Base-by-base conservation (phyloP, 2,113 vertebrate genomes). In the Orientallactaga bullata region DNA sequence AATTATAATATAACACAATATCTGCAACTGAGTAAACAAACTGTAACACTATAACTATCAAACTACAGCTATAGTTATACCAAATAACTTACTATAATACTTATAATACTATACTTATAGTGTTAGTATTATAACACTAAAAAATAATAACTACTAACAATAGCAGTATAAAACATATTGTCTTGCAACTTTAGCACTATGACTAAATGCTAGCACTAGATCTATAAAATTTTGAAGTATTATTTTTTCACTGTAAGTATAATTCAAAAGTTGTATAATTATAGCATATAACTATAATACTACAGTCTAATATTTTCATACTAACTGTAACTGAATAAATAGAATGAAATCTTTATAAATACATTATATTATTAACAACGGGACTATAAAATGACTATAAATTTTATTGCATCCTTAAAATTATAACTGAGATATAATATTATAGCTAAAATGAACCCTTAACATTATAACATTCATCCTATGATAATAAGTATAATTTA, bases 231-330 rank as follows among this genome's bases (percentile, higher is more conserved):
- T 71, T 76, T 58, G 5, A 86, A 73, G 10, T 35, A 15, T 68
- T 80, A 85, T 8, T 84, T 37, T 58, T 55, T 37, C 15, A 73
- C 15, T 47, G 42, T 51, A 90, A 86, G 77, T 92, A 90, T 30
- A 93, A 37, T 69, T 73, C 26, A 85, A 58, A 24, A 21, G 28
- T 15, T 78, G 26, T 78, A 88, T 73, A 15, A 93, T 28, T 23
- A 79, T 58, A 61, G n/a, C 3, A 39, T 51, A 84, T 51, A 90
- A 92, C 10, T 71, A 37, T 65, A 82, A 78, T 69, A 42, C 0
- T 73, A 79, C 78, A 61, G 1, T n/a, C n/a, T 85, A 93, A 88
- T 3, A 72, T 15, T 93, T 35, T 88, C 80, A 73, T n/a, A 84
- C 23, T 85, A 91, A 63, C 15, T 11, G 39, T 84, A 80, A 85